Evolutionary conservation across 2,113 vertebrate species (phyloP), one percentile per base, ranked within the genome.

Genomic region (Perca fluviatilis): DNA sequence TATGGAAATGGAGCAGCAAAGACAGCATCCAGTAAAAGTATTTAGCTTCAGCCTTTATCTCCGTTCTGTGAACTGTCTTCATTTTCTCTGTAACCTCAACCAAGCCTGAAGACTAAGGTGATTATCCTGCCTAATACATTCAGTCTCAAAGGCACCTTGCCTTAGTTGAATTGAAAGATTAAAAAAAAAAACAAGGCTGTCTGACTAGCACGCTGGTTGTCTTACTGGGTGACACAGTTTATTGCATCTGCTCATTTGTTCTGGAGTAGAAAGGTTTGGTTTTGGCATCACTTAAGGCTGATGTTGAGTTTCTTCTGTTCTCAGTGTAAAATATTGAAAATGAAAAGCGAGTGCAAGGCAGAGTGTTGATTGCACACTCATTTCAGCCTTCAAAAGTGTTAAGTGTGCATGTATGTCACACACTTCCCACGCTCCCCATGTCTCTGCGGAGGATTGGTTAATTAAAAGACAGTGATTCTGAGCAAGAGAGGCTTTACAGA

Each of bases 391-490:
- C 49, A 36, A 64, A 40, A 60, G 72, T 53, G 49, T 77, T 40
- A 47, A 64, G 65, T 27, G 69, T 82, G 65, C 65, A 25, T 70
- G 63, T 79, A 61, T 72, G 80, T 83, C 72, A 13, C 84, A 86
- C 88, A 80, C 86, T 89, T 90, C 88, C 90, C 90, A 91, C 82
- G 30, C 84, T 86, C 64, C 47, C 71, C 14, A 16, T 76, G 74
- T 82, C 84, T 85, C 87, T 25, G 50, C 2, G 21, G 89, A 88
- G 83, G 80, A 74, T 65, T 54, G 83, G 64, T 90, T 92, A 87
- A 93, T 93, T 92, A 91, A 93, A 89, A 91, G 79, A 80, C 66
- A 64, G 75, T 61, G 62, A 86, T 86, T 85, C 63, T 80, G 74
- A 84, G 67, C 73, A 63, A 62, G 70, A 72, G 54, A 77, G 76